Percentiles rank a stretch among this genome's conserved stretches.
phyloP scores from a whole-genome alignment of 2,888 invertebrate species.

The Stramonita haemastoma region DNA sequence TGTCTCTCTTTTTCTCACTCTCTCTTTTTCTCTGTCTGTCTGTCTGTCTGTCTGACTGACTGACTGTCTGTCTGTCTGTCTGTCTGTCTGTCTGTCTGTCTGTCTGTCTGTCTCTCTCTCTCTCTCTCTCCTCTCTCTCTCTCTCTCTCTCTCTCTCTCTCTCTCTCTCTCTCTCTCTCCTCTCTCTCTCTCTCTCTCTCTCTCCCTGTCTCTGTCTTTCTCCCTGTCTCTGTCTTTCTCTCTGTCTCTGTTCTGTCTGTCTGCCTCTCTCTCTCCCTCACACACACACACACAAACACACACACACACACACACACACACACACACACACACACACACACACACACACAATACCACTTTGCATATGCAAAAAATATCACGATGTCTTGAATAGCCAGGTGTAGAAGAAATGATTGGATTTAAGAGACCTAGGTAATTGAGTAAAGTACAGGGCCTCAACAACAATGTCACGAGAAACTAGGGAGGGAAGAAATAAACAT shows the following conservation, averaged over 20 bases:
- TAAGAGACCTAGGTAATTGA: too few relatives aligned
- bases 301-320: constrained; percentile 10
- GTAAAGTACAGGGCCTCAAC: too few relatives aligned
- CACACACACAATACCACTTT: too few relatives aligned
- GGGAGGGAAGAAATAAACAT: not conserved
- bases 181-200: constrained; percentile 5
- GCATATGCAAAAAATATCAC: too few relatives aligned
- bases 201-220: not conserved
- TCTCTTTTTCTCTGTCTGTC: not conserved
- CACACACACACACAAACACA: not conserved
- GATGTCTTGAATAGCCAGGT: too few relatives aligned
- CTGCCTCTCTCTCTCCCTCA: not conserved
- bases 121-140: not conserved
- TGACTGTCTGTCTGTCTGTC: not conserved
- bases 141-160: not conserved
- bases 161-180: not conserved
- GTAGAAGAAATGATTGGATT: too few relatives aligned
- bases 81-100: not conserved
- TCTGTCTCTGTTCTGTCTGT: not conserved
- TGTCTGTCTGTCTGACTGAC: not conserved
- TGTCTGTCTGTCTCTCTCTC: not conserved
- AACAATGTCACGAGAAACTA: too few relatives aligned
- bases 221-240: constrained; percentile 8
- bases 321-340: constrained; percentile 10
- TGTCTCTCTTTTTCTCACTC: not conserved